These are phyloP conservation scores for Rhodeus uyekii DNA, from an alignment of 2,797 vertebrate species.

Conservation along the genomic window DNA sequence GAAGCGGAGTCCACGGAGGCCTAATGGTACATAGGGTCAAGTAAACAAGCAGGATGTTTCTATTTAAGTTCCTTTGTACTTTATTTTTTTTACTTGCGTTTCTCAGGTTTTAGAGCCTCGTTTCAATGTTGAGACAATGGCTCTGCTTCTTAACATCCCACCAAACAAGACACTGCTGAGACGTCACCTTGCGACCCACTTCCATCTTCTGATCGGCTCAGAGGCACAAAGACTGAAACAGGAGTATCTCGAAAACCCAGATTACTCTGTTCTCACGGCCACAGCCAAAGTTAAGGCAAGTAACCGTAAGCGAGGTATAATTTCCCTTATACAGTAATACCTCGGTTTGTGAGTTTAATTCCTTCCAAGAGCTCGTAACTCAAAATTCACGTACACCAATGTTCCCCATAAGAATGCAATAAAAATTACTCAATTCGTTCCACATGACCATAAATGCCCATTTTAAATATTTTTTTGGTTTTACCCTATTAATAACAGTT, in stretches of 20 bases:
- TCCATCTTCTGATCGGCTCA: constrained; percentile 90
- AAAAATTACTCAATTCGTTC: no score
- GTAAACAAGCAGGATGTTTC: not conserved
- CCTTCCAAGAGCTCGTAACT: no score
- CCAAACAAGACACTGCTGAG: constrained; percentile 92
- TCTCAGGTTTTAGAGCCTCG: constrained; percentile 93
- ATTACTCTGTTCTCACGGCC: constrained; percentile 87
- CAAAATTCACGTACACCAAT: no score
- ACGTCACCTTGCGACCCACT: constrained; percentile 94
- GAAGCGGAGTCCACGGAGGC: constrained; percentile 93
- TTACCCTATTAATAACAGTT: no score
- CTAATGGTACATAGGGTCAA: constrained; percentile 84
- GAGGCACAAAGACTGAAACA: constrained; percentile 91
- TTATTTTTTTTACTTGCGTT: not conserved
- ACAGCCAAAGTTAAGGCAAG: constrained; percentile 92
- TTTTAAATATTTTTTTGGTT: no score
- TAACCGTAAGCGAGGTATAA: not conserved
- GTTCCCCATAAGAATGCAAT: no score
- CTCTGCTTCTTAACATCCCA: constrained; percentile 94
- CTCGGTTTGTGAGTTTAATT: no score
- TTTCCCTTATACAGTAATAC: no score
- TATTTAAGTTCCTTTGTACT: not conserved
- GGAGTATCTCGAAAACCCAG: constrained; percentile 89
- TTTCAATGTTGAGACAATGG: constrained; percentile 96
- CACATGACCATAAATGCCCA: no score